Percentiles rank a stretch among this genome's conserved stretches.
Conservation (phyloP, 35 echinoderm and acorn worm species). For the Patiria miniata region DNA sequence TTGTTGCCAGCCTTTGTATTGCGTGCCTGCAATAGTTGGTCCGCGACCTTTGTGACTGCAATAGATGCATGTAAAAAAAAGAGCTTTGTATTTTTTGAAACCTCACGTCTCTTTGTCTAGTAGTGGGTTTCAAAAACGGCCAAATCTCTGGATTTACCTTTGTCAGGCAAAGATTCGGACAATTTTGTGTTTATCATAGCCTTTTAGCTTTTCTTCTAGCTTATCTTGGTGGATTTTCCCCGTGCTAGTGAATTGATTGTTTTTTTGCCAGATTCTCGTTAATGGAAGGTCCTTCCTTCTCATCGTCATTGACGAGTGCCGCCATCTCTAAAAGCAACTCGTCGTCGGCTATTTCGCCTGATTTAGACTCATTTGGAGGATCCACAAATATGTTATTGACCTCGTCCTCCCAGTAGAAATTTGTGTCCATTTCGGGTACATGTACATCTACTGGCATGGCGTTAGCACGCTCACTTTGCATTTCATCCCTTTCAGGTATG, state of each 20-base stretch:
- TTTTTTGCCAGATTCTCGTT: no score
- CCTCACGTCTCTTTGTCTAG: background rate
- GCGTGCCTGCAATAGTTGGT: background rate
- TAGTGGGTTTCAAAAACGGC: background rate
- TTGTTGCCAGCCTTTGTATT: background rate
- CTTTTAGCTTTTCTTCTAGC: background rate
- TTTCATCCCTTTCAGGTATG: no score
- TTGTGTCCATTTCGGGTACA: no score
- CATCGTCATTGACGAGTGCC: no score
- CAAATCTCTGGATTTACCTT: background rate
- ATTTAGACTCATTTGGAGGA: no score
- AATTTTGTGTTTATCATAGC: background rate
- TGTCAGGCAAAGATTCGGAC: background rate
- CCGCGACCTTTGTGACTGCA: background rate
- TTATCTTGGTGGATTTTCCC: background rate
- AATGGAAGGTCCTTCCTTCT: no score
- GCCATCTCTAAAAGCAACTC: no score
- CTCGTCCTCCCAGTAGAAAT: no score
- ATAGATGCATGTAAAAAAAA: background rate
- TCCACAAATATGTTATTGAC: no score
- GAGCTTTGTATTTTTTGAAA: background rate
- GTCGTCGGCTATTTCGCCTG: no score
- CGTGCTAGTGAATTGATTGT: background rate
- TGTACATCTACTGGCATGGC: no score
- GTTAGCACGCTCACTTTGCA: no score